A percentile compares a stretch with the other conserved stretches of the same genome.
Conservation (phyloP, 2,113 vertebrate species). For the Myrmecobius fasciatus region DNA sequence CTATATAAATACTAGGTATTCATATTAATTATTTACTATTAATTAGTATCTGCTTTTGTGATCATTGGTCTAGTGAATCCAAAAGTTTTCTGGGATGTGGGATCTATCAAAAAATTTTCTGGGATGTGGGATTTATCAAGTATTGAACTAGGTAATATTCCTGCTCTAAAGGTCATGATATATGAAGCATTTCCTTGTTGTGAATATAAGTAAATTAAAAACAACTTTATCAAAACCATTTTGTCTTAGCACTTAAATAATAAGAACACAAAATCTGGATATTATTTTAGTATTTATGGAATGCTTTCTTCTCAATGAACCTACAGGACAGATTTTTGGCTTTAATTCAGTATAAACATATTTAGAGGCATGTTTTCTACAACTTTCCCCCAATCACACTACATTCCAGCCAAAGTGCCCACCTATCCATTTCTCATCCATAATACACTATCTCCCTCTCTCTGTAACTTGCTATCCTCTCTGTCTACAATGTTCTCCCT, state of each 20-base stretch:
- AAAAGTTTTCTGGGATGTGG: not conserved
- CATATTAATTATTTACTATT: not conserved
- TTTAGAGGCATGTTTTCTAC: not conserved
- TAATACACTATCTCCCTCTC: not conserved
- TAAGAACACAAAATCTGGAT: not conserved
- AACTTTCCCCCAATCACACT: not conserved
- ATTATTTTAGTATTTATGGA: not conserved
- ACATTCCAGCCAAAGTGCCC: not conserved
- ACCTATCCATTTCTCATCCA: not conserved
- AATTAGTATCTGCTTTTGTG: not conserved
- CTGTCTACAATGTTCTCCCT: not conserved
- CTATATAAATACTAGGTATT: not conserved
- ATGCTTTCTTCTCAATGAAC: not conserved
- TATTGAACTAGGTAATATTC: not conserved
- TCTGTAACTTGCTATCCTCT: not conserved
- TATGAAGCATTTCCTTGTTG: not conserved
- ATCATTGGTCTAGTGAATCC: not conserved
- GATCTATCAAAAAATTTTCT: not conserved
- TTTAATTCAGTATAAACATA: not conserved
- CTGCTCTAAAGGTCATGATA: not conserved
- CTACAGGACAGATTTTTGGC: not conserved
- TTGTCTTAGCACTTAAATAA: not conserved
- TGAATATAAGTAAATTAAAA: not conserved
- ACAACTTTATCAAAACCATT: not conserved
- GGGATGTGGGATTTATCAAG: not conserved